phyloP scores from a whole-genome alignment of 37 sponge, comb jelly and placozoan species.

The Axinella damicornis region DNA sequence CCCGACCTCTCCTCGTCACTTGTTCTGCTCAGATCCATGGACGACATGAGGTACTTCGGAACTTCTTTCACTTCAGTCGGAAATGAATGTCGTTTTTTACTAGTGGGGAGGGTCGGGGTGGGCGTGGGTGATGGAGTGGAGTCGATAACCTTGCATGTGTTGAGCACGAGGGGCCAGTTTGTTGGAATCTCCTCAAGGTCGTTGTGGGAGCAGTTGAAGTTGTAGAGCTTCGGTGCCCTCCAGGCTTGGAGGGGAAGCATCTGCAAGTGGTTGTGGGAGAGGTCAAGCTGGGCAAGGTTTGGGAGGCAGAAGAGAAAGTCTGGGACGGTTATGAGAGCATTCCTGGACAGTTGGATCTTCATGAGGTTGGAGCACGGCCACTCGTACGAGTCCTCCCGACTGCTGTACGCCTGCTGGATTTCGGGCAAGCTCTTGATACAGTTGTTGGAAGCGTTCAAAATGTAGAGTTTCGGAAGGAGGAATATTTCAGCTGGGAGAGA shows the following conservation, averaged over 20 bases:
- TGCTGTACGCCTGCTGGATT: not conserved
- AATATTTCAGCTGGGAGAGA: slow-evolving; percentile 66
- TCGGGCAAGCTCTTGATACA: slow-evolving; percentile 51
- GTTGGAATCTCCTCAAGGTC: slow-evolving; percentile 61
- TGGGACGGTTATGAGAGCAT: slow-evolving; percentile 39
- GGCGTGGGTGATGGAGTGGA: slow-evolving; percentile 15
- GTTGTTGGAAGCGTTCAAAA: slow-evolving; percentile 54
- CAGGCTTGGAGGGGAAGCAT: slow-evolving; percentile 73
- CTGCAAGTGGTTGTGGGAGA: slow-evolving; percentile 57
- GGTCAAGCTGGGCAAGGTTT: slow-evolving; percentile 45
- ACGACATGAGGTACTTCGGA: no score
- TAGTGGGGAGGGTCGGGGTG: not conserved
- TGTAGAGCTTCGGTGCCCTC: slow-evolving; percentile 75
- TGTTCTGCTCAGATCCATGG: no score
- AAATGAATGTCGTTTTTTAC: no score
- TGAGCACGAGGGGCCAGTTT: slow-evolving; percentile 39
- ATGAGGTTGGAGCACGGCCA: slow-evolving; percentile 52
- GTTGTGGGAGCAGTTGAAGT: slow-evolving; percentile 59
- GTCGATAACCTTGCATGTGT: not conserved
- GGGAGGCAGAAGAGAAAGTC: slow-evolving; percentile 78
- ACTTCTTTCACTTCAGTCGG: no score
- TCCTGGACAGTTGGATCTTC: slow-evolving; percentile 43
- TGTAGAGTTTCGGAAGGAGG: slow-evolving; percentile 57
- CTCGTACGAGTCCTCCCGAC: not conserved
- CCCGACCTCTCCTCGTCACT: not conserved